A percentile compares a stretch with the other conserved stretches of the same genome.
phyloP scores from a whole-genome alignment of 2,113 vertebrate genomes.

The Gobio gobio region DNA sequence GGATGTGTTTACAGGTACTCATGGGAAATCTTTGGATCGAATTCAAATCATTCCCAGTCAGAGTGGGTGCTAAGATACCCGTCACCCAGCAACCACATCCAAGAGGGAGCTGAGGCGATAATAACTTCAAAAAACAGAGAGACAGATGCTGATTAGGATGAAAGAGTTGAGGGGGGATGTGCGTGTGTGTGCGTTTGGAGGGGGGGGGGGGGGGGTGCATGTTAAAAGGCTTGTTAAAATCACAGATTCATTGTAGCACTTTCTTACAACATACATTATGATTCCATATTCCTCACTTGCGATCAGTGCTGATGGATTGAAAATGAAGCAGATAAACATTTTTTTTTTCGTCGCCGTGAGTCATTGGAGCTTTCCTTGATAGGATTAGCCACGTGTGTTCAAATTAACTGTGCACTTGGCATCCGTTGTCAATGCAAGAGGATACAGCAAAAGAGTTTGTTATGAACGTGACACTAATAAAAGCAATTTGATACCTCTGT shows the following conservation, averaged over 20 bases:
- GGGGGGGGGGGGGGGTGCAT: slow-evolving; percentile 75
- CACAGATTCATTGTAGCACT: slow-evolving; percentile 96
- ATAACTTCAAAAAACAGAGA: slow-evolving; percentile 99
- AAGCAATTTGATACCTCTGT: neutral
- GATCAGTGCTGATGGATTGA: slow-evolving; percentile 79
- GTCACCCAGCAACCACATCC: slow-evolving; percentile 99
- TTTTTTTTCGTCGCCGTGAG: slow-evolving; percentile 70
- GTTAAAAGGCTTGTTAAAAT: slow-evolving; percentile 98
- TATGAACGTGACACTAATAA: neutral
- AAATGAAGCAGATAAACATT: slow-evolving; percentile 66
- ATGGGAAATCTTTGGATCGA: slow-evolving; percentile 99
- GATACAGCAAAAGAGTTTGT: neutral
- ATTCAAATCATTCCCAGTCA: slow-evolving; percentile 99
- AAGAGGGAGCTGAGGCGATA: slow-evolving; percentile 99
- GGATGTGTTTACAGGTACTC: slow-evolving; percentile 99
- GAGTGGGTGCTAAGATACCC: slow-evolving; percentile 99
- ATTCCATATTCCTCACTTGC: slow-evolving; percentile 81
- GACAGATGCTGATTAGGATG: slow-evolving; percentile 99
- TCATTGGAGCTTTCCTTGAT: slow-evolving; percentile 85
- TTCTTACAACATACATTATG: slow-evolving; percentile 94
- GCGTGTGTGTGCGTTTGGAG: slow-evolving; percentile 67
- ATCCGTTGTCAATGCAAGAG: slow-evolving; percentile 79
- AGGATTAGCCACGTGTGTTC: slow-evolving; percentile 94
- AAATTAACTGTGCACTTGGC: slow-evolving; percentile 83
- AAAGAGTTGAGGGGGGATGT: slow-evolving; percentile 70